These are phyloP conservation scores for Solenodon paradoxus DNA, from an alignment of 2,113 vertebrate genomes.

Conservation along the genomic window DNA sequence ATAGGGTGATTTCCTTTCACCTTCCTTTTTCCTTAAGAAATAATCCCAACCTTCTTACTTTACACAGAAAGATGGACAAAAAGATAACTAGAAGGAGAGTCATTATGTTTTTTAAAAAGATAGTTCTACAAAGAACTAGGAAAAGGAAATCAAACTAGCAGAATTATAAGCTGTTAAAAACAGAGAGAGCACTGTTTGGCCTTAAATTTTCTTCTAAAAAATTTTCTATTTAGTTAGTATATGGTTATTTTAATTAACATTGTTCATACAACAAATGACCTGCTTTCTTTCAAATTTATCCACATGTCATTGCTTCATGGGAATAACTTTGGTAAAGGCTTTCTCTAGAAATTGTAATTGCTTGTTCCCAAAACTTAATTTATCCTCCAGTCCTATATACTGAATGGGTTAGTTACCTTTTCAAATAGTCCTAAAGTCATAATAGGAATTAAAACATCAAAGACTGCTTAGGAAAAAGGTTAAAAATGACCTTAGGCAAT, in stretches of 20 bases:
- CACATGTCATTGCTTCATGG: background rate
- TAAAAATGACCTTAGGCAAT: background rate
- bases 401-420: background rate
- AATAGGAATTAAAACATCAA: background rate
- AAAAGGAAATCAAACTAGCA: background rate
- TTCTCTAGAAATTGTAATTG: background rate
- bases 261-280: background rate
- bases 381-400: background rate
- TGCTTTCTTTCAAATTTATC: conserved; percentile 7
- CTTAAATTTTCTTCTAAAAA: background rate
- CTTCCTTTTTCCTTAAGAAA: background rate
- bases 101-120: background rate
- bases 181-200: background rate
- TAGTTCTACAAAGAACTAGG: background rate
- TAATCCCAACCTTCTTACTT: background rate
- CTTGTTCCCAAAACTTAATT: background rate
- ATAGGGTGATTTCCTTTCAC: background rate
- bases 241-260: background rate
- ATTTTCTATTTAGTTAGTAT: background rate
- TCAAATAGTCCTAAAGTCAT: background rate
- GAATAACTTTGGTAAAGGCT: background rate
- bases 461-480: background rate
- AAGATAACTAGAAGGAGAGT: background rate
- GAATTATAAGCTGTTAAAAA: background rate
- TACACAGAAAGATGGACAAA: background rate